A percentile compares a stretch with the other conserved stretches of the same genome.
phyloP scores from a whole-genome alignment of 2,113 vertebrate genomes.

The Carassius auratus region DNA sequence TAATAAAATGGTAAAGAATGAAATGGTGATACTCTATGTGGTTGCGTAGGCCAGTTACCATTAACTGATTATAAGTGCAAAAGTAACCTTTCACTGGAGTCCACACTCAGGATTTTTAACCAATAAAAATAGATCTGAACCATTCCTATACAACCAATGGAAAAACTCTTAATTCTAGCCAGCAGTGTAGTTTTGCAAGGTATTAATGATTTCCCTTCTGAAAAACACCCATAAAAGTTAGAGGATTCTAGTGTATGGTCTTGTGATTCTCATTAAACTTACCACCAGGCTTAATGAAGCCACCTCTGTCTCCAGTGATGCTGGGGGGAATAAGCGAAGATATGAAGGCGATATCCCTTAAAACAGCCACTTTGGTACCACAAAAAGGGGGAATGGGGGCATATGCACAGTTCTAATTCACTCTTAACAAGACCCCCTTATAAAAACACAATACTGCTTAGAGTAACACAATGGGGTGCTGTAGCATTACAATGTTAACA shows the following conservation, averaged over 20 bases:
- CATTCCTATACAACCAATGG: constrained; percentile 44
- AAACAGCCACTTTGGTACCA: constrained; percentile 96
- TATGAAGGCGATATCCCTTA: constrained; percentile 98
- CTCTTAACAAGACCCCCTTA: constrained; percentile 57
- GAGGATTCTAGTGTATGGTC: constrained; percentile 59
- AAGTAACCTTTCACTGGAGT: constrained; percentile 43
- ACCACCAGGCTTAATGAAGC: constrained; percentile 99
- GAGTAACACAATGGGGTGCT: constrained; percentile 41
- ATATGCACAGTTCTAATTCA: constrained; percentile 92
- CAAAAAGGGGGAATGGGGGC: constrained; percentile 83
- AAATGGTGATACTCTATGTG: constrained; percentile 5
- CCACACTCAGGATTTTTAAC: constrained; percentile 42
- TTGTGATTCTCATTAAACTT: constrained; percentile 81
- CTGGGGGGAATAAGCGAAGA: constrained; percentile 99
- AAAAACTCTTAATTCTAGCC: constrained; percentile 56
- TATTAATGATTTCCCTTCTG: constrained; percentile 44
- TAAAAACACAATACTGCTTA: constrained; percentile 38
- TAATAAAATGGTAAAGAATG: constrained; percentile 18
- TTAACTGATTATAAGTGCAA: constrained; percentile 36
- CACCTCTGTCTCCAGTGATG: constrained; percentile 99
- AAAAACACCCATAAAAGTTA: constrained; percentile 55
- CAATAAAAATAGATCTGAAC: constrained; percentile 42
- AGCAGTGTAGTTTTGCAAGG: constrained; percentile 50
- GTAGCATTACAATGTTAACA: background rate
- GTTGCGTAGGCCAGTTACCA: constrained; percentile 37